These are phyloP conservation scores for Scrobipalpa costella DNA, from an alignment of 2,888 invertebrate species.

Conservation along the genomic window DNA sequence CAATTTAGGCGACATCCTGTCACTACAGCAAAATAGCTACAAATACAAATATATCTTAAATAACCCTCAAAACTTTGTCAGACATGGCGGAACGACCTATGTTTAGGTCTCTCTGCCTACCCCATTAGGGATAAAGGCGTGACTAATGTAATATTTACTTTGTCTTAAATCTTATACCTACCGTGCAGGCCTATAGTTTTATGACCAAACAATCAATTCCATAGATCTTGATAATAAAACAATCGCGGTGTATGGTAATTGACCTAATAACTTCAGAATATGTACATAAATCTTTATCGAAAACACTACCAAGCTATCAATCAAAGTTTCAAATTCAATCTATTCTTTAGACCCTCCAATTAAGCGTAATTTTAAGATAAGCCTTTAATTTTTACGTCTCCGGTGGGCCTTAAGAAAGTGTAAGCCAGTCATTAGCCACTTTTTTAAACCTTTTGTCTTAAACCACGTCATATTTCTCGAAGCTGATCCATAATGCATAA, in stretches of 20 bases:
- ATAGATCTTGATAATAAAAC: background rate
- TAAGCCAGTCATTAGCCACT: conserved; percentile 72
- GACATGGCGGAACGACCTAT: too few species aligned
- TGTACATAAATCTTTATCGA: conserved; percentile 51
- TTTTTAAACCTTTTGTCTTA: conserved; percentile 74
- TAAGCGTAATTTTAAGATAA: conserved; percentile 79
- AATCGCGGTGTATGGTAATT: conserved; percentile 48
- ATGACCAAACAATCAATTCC: background rate
- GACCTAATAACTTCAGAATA: conserved; percentile 53
- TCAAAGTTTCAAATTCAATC: conserved; percentile 77
- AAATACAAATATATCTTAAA: too few species aligned
- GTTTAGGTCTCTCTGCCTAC: too few species aligned
- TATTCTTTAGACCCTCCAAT: conserved; percentile 73
- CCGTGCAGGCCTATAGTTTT: too few species aligned
- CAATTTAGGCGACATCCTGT: too few species aligned
- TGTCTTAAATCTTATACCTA: too few species aligned
- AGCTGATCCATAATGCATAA: conserved; percentile 76
- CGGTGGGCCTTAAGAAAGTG: conserved; percentile 73
- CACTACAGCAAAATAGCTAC: too few species aligned
- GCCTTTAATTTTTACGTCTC: conserved; percentile 76
- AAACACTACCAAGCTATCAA: conserved; percentile 66
- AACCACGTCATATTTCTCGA: conserved; percentile 67
- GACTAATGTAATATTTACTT: too few species aligned
- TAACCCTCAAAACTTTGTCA: too few species aligned
- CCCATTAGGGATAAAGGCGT: too few species aligned